Conservation (phyloP, 1,140 invertebrate genomes). For the Zaprionus ornatus region DNA sequence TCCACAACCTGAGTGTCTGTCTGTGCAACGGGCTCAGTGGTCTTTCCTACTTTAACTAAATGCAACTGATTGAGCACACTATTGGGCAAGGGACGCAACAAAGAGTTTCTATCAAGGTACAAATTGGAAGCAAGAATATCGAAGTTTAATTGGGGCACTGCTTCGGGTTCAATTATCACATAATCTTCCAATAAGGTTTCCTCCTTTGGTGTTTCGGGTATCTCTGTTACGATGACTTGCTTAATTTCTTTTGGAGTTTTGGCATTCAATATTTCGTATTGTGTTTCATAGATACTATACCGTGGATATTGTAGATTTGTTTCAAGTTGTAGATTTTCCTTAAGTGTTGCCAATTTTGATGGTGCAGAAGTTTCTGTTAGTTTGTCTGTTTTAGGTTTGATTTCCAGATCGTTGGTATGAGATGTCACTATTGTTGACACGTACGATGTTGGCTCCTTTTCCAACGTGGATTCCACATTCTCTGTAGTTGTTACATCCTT, state of each 20-base stretch:
- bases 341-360: constrained; percentile 25
- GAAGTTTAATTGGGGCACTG: constrained; percentile 60
- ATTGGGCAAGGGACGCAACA: constrained; percentile 46
- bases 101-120: constrained; percentile 52
- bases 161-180: constrained; percentile 79
- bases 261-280: constrained; percentile 41
- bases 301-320: constrained; percentile 18
- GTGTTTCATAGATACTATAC: constrained; percentile 40
- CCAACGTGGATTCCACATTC: not conserved
- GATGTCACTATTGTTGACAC: constrained; percentile 67
- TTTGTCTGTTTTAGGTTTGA: constrained; percentile 10
- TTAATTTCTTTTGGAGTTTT: constrained; percentile 15
- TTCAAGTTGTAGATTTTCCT: constrained; percentile 34
- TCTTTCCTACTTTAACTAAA: constrained; percentile 39
- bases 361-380: not conserved
- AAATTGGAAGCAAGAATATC: constrained; percentile 69
- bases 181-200: constrained; percentile 56
- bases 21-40: constrained; percentile 6
- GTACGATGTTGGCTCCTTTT: constrained; percentile 49
- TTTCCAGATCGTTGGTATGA: constrained; percentile 49
- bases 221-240: not conserved
- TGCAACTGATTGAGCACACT: constrained; percentile 45
- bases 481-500: constrained; percentile 46
- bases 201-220: constrained; percentile 16
- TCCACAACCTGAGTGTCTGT: constrained; percentile 4